These are phyloP conservation scores for Eurystomus glaucurus DNA, from an alignment of 2,797 vertebrate genomes.

Conservation along the genomic window DNA sequence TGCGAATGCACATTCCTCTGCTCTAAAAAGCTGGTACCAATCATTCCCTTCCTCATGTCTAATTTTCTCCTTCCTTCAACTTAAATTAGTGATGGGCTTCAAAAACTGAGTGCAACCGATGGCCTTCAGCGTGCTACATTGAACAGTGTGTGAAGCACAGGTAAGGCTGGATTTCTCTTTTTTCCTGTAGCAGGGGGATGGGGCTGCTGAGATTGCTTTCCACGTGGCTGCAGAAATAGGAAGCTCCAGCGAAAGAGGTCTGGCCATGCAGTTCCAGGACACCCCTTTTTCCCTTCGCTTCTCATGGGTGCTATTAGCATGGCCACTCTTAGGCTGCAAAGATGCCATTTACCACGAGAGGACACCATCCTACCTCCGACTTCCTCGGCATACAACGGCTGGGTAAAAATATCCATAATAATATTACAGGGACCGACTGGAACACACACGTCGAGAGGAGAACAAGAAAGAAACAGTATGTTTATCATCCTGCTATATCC, in stretches of 20 bases:
- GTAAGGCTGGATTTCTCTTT: accelerated
- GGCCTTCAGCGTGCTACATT: accelerated
- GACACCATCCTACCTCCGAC: slow-evolving; percentile 79
- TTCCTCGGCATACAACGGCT: background rate
- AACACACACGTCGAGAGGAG: slow-evolving; percentile 57
- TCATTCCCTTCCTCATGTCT: accelerated
- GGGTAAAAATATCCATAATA: slow-evolving; percentile 30
- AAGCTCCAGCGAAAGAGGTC: background rate
- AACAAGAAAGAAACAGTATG: slow-evolving; percentile 37
- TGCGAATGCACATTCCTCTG: background rate
- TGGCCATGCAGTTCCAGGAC: background rate
- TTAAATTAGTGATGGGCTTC: background rate
- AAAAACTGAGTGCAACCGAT: accelerated
- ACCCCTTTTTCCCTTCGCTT: background rate
- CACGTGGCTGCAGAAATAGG: accelerated
- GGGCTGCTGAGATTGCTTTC: accelerated
- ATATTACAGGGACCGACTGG: slow-evolving; percentile 42
- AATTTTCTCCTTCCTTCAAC: background rate
- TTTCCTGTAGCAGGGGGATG: accelerated
- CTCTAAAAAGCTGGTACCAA: background rate
- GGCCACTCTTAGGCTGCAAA: background rate
- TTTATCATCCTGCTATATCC: slow-evolving; percentile 42
- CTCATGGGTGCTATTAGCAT: background rate
- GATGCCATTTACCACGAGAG: slow-evolving; percentile 76
- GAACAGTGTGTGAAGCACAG: accelerated